Evolutionary conservation across 1,140 invertebrate species (phyloP).

Genomic region (Macrotrachela quadricornifera): DNA sequence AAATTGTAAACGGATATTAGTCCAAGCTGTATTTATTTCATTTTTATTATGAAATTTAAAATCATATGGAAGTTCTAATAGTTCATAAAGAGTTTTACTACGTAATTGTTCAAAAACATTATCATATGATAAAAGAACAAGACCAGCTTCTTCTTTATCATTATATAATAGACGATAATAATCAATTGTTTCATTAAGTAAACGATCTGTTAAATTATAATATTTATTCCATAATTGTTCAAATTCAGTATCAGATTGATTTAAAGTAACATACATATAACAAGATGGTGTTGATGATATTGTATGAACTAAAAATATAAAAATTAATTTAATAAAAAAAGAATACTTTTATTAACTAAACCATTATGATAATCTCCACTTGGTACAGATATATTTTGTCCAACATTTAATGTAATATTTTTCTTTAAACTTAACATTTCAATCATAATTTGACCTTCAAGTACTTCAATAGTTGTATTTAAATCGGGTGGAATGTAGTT

Average conservation of each 20-base stretch:
- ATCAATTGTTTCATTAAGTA: not conserved
- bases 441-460: constrained; percentile 46
- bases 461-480: constrained; percentile 50
- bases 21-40: too few species aligned
- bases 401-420: constrained; percentile 31
- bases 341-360: not conserved
- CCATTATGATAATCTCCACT: not conserved
- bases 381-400: constrained; percentile 34
- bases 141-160: not conserved
- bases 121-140: not conserved
- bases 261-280: constrained; percentile 59
- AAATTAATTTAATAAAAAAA: constrained; percentile 16
- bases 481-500: constrained; percentile 52
- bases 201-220: not conserved
- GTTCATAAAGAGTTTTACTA: not conserved
- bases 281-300: constrained; percentile 50
- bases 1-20: too few species aligned
- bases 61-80: too few species aligned
- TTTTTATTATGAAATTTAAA: too few species aligned
- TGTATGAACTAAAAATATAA: constrained; percentile 36
- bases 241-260: constrained; percentile 20
- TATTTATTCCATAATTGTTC: not conserved
- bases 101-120: not conserved
- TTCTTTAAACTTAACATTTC: constrained; percentile 21
- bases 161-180: not conserved